phyloP scores from a whole-genome alignment of 1,140 invertebrate species.

The Gyrodactylus bullatarudis region DNA sequence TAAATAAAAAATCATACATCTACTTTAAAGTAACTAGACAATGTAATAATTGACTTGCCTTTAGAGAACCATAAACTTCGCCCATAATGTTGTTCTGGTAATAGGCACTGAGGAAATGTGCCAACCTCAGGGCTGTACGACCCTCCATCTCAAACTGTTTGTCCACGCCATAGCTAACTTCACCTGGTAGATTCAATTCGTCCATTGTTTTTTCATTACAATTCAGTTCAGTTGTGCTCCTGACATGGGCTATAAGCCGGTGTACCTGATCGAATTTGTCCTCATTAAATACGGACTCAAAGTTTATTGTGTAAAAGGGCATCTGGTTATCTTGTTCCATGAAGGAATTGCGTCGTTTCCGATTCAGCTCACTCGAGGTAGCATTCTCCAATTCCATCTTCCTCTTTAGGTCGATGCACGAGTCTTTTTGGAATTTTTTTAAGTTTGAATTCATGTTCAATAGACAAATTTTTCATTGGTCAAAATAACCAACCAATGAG shows the following conservation, averaged over 20 bases:
- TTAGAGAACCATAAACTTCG: conserved; percentile 56
- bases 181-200: conserved; percentile 21
- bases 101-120: conserved; percentile 73
- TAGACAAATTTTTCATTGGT: too few relatives aligned
- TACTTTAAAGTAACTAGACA: too few relatives aligned
- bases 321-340: not conserved
- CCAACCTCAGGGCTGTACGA: conserved; percentile 57
- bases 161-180: conserved; percentile 45
- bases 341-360: not conserved
- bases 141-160: conserved; percentile 69
- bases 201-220: conserved; percentile 3
- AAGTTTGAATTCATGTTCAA: too few relatives aligned
- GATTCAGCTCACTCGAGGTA: not conserved
- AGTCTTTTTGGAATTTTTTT: too few relatives aligned
- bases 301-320: not conserved
- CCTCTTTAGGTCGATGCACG: not conserved
- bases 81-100: conserved; percentile 61
- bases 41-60: conserved; percentile 32
- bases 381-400: not conserved
- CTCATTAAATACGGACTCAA: not conserved
- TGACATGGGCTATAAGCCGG: not conserved
- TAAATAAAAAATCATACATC: too few relatives aligned
- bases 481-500: too few relatives aligned
- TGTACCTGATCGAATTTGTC: not conserved
- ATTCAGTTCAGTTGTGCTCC: conserved; percentile 3